Evolutionary conservation across 2,888 invertebrate genomes (phyloP).

Genomic region (Pardosa pseudoannulata): DNA sequence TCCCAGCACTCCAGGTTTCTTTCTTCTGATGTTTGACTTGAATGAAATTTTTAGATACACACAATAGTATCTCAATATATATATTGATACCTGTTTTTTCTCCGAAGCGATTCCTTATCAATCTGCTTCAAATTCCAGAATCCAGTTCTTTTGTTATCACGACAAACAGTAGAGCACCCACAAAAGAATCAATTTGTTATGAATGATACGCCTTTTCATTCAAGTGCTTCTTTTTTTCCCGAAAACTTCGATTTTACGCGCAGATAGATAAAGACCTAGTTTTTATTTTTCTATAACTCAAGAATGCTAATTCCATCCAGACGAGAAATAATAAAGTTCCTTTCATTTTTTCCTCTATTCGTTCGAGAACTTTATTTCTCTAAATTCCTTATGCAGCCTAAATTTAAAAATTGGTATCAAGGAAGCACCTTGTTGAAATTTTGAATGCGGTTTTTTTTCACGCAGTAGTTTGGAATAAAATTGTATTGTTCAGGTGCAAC

Average conservation of each 20-base stretch:
- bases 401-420: too few relatives aligned
- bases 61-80: too few relatives aligned
- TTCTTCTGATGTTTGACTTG: too few relatives aligned
- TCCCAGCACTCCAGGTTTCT: too few relatives aligned
- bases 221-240: not conserved
- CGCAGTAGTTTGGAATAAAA: too few relatives aligned
- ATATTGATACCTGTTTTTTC: too few relatives aligned
- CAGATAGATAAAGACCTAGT: not conserved
- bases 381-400: not conserved
- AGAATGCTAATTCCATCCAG: not conserved
- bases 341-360: too few relatives aligned
- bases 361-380: too few relatives aligned
- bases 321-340: not conserved
- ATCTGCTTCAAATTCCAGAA: not conserved
- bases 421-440: too few relatives aligned
- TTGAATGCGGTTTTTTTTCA: too few relatives aligned
- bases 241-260: not conserved
- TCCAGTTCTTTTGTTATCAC: not conserved
- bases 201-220: constrained; percentile 7
- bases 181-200: not conserved
- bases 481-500: too few relatives aligned
- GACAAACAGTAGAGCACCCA: not conserved
- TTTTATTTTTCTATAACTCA: not conserved
- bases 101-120: not conserved
- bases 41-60: too few relatives aligned